These are phyloP conservation scores for Rhagologus leucostigma DNA, from an alignment of 2,113 vertebrate species.

Conservation along the genomic window DNA sequence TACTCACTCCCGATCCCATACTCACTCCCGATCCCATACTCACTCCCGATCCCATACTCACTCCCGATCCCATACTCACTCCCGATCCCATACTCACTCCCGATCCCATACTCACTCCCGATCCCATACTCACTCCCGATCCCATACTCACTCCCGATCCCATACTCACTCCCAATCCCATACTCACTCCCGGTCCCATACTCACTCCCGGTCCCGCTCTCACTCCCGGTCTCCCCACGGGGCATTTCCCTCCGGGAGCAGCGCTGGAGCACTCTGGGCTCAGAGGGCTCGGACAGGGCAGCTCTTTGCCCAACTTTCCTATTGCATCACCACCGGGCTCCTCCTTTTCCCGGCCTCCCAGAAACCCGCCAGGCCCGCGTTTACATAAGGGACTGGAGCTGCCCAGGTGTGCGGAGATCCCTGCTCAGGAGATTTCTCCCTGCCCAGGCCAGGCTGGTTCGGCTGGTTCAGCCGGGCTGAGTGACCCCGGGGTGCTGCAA, in stretches of 20 bases:
- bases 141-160: not conserved
- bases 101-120: not conserved
- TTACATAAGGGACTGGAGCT: not conserved
- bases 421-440: not conserved
- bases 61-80: rapidly evolving
- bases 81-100: not conserved
- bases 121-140: not conserved
- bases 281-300: rapidly evolving
- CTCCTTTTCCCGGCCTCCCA: conserved; percentile 15
- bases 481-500: not conserved
- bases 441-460: not conserved
- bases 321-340: conserved; percentile 1
- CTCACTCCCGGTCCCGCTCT: not conserved
- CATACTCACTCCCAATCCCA: not conserved
- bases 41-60: not conserved
- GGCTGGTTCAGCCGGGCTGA: not conserved
- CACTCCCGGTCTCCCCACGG: not conserved
- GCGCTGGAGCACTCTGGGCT: not conserved
- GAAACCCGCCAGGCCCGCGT: not conserved
- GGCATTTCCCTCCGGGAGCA: not conserved
- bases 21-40: too few relatives aligned
- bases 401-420: not conserved
- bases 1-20: not conserved
- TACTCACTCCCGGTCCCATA: not conserved
- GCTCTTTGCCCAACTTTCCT: not conserved